Evolutionary conservation across 2,113 vertebrate genomes (phyloP), one percentile per base, ranked within the genome.

Genomic region (Thalassarche chlororhynchos): DNA sequence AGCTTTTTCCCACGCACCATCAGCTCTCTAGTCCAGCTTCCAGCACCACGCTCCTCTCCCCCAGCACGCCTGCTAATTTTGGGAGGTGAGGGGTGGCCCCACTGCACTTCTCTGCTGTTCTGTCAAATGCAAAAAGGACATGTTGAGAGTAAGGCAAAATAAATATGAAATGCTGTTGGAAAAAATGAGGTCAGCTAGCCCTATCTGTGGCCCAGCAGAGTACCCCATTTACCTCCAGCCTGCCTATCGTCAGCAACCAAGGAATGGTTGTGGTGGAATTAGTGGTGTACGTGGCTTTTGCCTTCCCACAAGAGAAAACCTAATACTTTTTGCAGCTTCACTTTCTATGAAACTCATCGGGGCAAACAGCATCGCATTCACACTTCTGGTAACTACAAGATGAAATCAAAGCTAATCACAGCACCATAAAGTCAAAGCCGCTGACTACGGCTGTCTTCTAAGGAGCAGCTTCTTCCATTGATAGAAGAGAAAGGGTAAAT

Each of bases 291-390:
- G 34, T 76, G 91, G 85, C 87, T 95, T 97, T 84, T 2, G 49
- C 62, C 68, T 97, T 93, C 93, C 87, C 96, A 91, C 90, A 89
- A 65, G 51, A 95, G 66, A 91, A 96, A 95, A 87, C 25, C 55
- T 58, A 66, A 28, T 31, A 38, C 18, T 68, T 64, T 49, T 29
- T 71, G 26, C 38, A 72, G 71, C 65, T 84, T 77, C 40, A 14
- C 66, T 85, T 75, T 74, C n/a, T 66, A 21, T 38, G 86, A 84
- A 87, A 96, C 52, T 62, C 62, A 28, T 1, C 1, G 5, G 80
- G 69, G 69, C 69, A 84, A 85, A 36, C 1, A 6, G 40, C 70
- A 54, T 47, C 1, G 6, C 29, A 11, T n/a, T 66, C 51, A 40
- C 74, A 49, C 66, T 58, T 84, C 78, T 87, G 60, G 81, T 55